A percentile compares a stretch with the other conserved stretches of the same genome.
Conservation (phyloP, 2,888 invertebrate genomes). For the Protonemura montana region DNA sequence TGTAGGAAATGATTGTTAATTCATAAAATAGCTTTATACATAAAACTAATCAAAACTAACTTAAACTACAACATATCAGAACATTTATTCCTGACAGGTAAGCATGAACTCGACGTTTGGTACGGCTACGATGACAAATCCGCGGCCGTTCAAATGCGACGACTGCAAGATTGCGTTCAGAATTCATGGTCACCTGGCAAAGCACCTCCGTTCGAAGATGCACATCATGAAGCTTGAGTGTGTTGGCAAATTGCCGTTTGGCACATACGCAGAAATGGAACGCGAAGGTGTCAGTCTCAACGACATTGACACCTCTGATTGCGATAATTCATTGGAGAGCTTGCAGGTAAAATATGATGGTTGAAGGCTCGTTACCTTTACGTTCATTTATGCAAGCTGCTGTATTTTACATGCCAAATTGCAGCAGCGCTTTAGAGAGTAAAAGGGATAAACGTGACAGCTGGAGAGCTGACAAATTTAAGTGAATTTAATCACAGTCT, state of each 20-base stretch:
- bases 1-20: too few relatives aligned
- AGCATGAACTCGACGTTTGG: slow-evolving; percentile 87
- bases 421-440: too few relatives aligned
- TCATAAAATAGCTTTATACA: too few relatives aligned
- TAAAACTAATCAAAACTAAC: too few relatives aligned
- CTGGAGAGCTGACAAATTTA: too few relatives aligned
- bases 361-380: neutral
- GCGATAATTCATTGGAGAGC: slow-evolving; percentile 92
- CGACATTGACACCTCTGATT: slow-evolving; percentile 95
- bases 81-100: slow-evolving; percentile 56
- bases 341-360: slow-evolving; percentile 65
- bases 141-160: slow-evolving; percentile 93
- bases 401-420: too few relatives aligned
- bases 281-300: slow-evolving; percentile 88
- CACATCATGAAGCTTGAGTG: slow-evolving; percentile 95
- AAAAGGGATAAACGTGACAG: too few relatives aligned
- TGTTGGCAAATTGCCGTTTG: slow-evolving; percentile 90
- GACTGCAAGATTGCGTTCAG: slow-evolving; percentile 96
- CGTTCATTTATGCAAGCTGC: neutral
- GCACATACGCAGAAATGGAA: slow-evolving; percentile 93
- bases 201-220: slow-evolving; percentile 95
- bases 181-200: slow-evolving; percentile 96
- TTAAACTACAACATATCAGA: slow-evolving; percentile 25
- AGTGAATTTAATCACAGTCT: too few relatives aligned
- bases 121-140: slow-evolving; percentile 84